These are phyloP conservation scores for Harpagus bidentatus DNA, from an alignment of 2,113 vertebrate species.

Conservation along the genomic window DNA sequence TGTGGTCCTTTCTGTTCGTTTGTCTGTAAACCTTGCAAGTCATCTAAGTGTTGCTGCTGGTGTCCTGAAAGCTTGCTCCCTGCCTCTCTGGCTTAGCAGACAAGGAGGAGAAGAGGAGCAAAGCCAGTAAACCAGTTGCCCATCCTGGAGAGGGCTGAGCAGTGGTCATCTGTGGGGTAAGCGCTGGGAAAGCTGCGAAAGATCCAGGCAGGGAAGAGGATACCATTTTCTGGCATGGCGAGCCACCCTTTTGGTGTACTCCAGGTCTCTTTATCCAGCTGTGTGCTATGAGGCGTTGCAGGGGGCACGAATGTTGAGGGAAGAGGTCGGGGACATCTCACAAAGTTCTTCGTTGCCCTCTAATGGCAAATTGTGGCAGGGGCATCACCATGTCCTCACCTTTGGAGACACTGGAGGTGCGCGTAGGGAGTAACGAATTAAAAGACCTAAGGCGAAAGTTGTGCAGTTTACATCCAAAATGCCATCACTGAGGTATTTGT, in stretches of 20 bases:
- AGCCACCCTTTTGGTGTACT: neutral
- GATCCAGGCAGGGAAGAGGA: neutral
- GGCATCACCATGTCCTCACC: neutral
- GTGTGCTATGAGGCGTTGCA: neutral
- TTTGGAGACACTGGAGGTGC: neutral
- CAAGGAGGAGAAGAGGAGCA: neutral
- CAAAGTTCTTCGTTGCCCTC: slow-evolving; percentile 18
- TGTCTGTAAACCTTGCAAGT: neutral
- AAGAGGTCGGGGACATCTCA: neutral
- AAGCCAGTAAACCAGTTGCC: neutral
- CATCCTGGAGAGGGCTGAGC: neutral
- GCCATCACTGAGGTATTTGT: neutral
- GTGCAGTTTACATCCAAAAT: fast-evolving
- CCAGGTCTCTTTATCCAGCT: neutral
- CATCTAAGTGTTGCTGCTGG: neutral
- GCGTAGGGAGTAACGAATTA: fast-evolving
- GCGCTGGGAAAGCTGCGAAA: fast-evolving
- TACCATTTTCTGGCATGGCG: fast-evolving
- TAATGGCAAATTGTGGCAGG: slow-evolving; percentile 18
- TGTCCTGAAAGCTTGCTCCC: neutral
- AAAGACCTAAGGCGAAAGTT: fast-evolving
- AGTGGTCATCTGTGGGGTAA: neutral
- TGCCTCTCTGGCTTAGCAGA: fast-evolving
- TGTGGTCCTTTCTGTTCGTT: neutral
- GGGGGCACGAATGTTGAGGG: neutral